Evolutionary conservation across 2,113 vertebrate species (phyloP), one percentile per base, ranked within the genome.

Genomic region (Bos javanicus): DNA sequence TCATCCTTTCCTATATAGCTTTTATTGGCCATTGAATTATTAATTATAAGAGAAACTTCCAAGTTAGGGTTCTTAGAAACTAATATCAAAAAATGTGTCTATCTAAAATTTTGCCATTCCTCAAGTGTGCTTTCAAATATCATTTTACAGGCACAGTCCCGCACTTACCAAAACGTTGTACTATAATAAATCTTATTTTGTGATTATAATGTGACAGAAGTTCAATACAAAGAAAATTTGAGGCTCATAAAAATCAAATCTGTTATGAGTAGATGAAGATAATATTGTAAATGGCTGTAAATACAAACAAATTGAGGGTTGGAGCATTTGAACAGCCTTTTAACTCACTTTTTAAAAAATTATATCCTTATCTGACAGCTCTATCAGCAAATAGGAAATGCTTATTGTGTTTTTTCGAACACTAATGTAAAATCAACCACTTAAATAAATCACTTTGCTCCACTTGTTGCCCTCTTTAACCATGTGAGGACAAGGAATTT

Each of bases 181-280:
- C n/a, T 80, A 76, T 97, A 97, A 97, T 48, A 98, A 98, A 98
- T 92, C 54, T 97, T 78, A 97, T 98, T 98, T 97, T 91, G 64
- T 87, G 87, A 97, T 82, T 78, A 94, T 90, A 86, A 92, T 95
- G 39, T 95, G 36, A 97, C 96, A 96, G 30, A 96, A 67, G 54
- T 93, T 96, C 85, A 59, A 96, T 96, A 82, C 21, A 94, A 96
- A 60, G 16, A 59, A 93, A 98, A 89, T 60, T n/a, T 8, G n/a
- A 96, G 26, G 10, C 46, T 91, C 91, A 96, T 96, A 91, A 85
- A 90, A 96, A 62, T 96, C 17, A 96, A 59, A 97, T 97, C 36
- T 98, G 9, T 67, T 96, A 19, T 33, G 59, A 98, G 39, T 46
- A 52, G 33, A 78, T n/a, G 12, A 95, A 81, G 80, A 46, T 59